phyloP scores from a whole-genome alignment of 2,888 invertebrate genomes.

The Agrotis clavis region DNA sequence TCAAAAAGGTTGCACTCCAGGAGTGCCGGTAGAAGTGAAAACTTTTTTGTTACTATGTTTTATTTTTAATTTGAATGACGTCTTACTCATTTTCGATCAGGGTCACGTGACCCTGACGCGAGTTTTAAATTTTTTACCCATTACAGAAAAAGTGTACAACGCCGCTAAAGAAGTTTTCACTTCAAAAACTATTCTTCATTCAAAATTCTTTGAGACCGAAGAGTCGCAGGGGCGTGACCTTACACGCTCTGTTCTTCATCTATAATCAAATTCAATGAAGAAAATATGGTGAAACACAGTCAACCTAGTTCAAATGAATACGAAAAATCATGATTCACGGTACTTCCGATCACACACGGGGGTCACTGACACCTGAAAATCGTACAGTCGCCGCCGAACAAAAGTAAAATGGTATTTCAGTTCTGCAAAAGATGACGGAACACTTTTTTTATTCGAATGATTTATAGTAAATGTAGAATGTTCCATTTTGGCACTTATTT shows the following conservation, averaged over 20 bases:
- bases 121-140: too few species aligned
- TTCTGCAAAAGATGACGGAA: conserved; percentile 29
- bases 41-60: too few species aligned
- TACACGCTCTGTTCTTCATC: not conserved
- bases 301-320: not conserved
- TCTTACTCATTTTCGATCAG: too few species aligned
- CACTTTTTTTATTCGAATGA: not conserved
- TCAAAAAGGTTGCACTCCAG: too few species aligned
- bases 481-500: not conserved
- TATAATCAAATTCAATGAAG: not conserved
- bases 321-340: conserved; percentile 35
- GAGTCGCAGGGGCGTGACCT: not conserved
- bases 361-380: conserved; percentile 49
- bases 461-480: not conserved
- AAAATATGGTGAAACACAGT: not conserved
- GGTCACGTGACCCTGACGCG: too few species aligned
- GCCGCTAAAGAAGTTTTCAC: too few species aligned
- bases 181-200: too few species aligned
- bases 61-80: too few species aligned
- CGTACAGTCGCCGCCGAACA: conserved; percentile 15
- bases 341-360: conserved; percentile 49
- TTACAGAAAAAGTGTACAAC: too few species aligned
- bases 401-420: conserved; percentile 51
- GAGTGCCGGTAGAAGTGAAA: too few species aligned
- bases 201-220: too few species aligned